Conservation (phyloP, 2,797 vertebrate species). For the Callimico goeldii region DNA sequence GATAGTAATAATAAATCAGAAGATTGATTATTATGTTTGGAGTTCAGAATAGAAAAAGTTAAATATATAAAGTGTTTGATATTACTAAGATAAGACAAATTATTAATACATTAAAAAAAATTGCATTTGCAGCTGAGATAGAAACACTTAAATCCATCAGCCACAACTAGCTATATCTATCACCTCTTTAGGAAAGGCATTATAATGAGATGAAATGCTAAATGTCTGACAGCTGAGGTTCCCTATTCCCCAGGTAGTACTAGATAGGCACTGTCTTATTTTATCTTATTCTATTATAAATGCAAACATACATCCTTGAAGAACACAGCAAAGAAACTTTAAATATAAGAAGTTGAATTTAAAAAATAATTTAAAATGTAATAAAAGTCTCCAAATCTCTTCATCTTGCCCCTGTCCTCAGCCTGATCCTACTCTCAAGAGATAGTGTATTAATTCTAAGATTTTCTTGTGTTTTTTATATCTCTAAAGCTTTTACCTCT, state of each 20-base stretch:
- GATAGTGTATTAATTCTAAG: background rate
- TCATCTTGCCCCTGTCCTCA: background rate
- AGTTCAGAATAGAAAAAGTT: background rate
- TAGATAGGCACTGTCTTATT: background rate
- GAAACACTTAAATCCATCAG: background rate
- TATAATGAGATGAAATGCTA: background rate
- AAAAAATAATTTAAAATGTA: background rate
- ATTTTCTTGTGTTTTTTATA: background rate
- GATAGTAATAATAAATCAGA: background rate
- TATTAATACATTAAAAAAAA: background rate
- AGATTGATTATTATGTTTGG: background rate
- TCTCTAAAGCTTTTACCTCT: background rate
- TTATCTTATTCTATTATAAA: background rate
- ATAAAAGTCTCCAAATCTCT: background rate
- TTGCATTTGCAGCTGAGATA: background rate
- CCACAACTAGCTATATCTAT: background rate
- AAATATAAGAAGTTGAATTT: background rate
- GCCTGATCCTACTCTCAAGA: background rate
- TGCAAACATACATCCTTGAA: background rate
- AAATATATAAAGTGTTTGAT: background rate
- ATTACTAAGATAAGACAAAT: background rate
- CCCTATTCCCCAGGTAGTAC: background rate
- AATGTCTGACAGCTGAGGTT: background rate
- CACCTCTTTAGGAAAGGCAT: too few species aligned
- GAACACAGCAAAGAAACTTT: background rate